Conservation (phyloP, 2,113 vertebrate genomes). For the Pseudonaja textilis region DNA sequence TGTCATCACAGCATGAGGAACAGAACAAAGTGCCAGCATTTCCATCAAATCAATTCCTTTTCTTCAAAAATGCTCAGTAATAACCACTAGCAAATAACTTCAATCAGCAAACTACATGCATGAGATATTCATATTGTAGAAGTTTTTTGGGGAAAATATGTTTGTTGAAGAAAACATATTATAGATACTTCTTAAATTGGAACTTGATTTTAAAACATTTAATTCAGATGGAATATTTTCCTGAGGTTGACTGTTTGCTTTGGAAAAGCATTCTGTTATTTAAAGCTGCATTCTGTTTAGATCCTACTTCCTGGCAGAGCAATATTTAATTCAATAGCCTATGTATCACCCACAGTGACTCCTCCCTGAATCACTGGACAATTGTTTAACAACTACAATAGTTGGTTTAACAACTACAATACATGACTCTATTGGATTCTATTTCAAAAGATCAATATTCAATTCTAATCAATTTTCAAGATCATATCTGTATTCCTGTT, state of each 20-base stretch:
- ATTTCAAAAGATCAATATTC: neutral
- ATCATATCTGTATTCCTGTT: neutral
- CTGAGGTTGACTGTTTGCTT: neutral
- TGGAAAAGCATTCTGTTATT: neutral
- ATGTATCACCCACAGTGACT: neutral
- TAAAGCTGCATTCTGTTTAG: neutral
- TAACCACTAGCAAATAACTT: constrained; percentile 21
- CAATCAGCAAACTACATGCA: neutral
- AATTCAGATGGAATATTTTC: neutral
- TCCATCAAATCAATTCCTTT: constrained; percentile 49
- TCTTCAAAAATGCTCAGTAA: constrained; percentile 50
- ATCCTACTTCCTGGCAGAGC: neutral
- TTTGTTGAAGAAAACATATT: neutral
- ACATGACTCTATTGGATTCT: neutral
- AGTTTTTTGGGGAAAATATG: neutral
- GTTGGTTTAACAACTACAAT: neutral
- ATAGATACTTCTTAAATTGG: constrained; percentile 5
- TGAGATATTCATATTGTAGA: neutral
- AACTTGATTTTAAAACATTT: neutral
- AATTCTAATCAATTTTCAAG: neutral
- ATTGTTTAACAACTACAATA: neutral
- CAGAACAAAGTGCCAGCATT: constrained; percentile 42
- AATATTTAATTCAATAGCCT: neutral
- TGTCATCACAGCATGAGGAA: constrained; percentile 51
- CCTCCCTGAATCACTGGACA: neutral